Evolutionary conservation across 2,113 vertebrate species (phyloP).

Genomic region (Vulpes lagopus): DNA sequence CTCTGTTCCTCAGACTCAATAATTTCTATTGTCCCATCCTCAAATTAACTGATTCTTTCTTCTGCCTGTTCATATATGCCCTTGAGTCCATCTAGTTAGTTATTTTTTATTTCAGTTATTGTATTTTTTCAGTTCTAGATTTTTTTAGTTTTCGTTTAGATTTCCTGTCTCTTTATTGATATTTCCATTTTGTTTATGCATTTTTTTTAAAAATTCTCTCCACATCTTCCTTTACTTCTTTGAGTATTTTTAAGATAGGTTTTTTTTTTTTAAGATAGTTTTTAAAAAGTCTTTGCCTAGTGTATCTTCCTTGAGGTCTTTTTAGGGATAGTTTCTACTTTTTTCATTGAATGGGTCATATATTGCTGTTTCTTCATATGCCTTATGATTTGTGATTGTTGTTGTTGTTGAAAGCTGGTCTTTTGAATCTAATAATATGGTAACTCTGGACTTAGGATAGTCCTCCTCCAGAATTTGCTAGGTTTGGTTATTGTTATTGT

Average conservation of each 20-base stretch:
- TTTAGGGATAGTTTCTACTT: neutral
- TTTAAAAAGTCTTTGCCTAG: neutral
- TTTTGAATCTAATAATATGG: neutral
- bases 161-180: neutral
- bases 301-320: neutral
- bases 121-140: neutral
- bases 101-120: neutral
- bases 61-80: neutral
- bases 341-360: neutral
- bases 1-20: neutral
- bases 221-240: neutral
- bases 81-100: neutral
- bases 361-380: neutral
- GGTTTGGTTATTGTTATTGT: neutral
- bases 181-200: neutral
- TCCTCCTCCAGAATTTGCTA: neutral
- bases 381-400: neutral
- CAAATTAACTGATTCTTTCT: neutral
- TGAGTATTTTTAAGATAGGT: neutral
- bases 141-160: neutral
- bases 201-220: neutral
- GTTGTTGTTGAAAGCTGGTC: neutral
- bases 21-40: neutral
- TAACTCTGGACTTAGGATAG: neutral
- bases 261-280: neutral